Conservation (phyloP, 2,797 vertebrate genomes). For the Semotilus atromaculatus region DNA sequence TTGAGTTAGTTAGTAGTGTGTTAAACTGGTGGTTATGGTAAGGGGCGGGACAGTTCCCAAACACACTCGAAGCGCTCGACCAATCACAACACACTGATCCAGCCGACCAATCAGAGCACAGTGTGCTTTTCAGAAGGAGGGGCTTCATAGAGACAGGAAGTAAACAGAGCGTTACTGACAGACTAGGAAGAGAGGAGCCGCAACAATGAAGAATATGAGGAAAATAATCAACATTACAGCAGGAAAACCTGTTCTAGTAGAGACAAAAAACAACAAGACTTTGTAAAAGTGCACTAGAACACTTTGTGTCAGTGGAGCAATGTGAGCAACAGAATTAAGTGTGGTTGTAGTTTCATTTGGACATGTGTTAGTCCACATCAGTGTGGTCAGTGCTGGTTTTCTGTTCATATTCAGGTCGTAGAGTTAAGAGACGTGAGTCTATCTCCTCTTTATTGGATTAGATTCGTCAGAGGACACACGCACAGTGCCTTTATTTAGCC, state of each 20-base stretch:
- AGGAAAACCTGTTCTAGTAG: background rate
- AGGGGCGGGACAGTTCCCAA: background rate
- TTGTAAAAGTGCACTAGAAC: background rate
- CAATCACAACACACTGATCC: background rate
- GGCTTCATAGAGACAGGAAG: background rate
- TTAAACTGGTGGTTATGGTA: background rate
- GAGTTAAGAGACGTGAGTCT: slow-evolving; percentile 8
- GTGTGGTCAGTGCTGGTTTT: background rate
- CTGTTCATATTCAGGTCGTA: background rate
- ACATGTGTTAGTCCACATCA: background rate
- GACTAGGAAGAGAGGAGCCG: background rate
- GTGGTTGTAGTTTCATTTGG: background rate
- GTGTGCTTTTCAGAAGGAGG: background rate
- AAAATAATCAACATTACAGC: background rate
- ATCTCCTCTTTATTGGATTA: slow-evolving; percentile 40
- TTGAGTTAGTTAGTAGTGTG: background rate
- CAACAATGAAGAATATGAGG: background rate
- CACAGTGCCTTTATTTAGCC: slow-evolving; percentile 16
- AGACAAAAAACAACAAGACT: background rate
- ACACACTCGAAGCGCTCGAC: background rate
- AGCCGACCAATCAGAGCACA: background rate
- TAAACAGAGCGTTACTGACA: background rate
- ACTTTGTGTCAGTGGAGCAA: background rate
- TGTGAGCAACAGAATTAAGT: background rate
- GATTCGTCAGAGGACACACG: slow-evolving; percentile 7